A percentile compares a stretch with the other conserved stretches of the same genome.
Conservation (phyloP, 2,113 vertebrate species). For the Engraulis encrasicolus region DNA sequence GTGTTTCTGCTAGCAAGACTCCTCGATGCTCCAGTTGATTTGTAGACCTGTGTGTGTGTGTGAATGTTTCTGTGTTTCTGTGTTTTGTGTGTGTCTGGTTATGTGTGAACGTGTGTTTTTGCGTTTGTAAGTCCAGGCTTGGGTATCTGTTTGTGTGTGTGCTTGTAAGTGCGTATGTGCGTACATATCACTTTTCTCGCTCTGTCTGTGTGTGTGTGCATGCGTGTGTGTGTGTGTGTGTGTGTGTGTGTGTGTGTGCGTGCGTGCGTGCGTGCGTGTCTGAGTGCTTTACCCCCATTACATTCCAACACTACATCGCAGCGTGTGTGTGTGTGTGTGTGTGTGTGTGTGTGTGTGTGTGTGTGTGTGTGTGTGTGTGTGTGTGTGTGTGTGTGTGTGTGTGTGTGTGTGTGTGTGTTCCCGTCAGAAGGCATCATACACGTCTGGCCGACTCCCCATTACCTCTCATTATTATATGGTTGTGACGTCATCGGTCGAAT, state of each 20-base stretch:
- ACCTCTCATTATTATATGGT: not conserved
- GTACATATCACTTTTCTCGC: no score
- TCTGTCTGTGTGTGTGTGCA: no score
- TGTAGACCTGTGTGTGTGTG: no score
- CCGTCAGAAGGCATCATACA: conserved; percentile 7
- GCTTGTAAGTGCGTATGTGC: no score
- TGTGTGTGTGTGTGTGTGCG: not conserved
- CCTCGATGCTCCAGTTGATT: not conserved
- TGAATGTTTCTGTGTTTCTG: no score
- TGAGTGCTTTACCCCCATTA: not conserved
- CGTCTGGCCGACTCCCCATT: not conserved
- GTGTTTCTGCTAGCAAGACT: not conserved
- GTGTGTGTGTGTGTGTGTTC: not conserved
- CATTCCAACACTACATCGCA: no score
- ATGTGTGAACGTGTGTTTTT: no score
- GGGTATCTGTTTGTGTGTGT: no score
- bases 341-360: not conserved
- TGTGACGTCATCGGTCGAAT: no score
- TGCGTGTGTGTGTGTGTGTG: no score
- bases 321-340: not conserved
- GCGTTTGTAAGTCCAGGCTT: no score
- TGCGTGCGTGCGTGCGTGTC: not conserved
- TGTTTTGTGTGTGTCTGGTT: no score
- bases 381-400: not conserved
- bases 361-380: not conserved